Base-by-base conservation (phyloP, 2,113 vertebrate species). In the Corythornis madagascariensis region DNA sequence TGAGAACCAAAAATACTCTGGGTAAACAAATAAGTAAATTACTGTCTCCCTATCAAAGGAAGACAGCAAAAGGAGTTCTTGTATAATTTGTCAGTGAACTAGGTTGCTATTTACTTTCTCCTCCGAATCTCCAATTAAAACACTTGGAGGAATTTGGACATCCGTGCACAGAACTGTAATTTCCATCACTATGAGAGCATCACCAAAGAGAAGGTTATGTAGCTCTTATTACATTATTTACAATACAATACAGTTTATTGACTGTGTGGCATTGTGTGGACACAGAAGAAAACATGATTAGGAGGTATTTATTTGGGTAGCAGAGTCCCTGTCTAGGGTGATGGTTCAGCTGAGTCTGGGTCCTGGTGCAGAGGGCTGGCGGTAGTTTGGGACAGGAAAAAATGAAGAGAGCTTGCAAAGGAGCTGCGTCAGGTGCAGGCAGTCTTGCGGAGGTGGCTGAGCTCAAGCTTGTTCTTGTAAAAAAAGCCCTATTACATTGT, bases 371-470 rank as follows among this genome's bases (percentile, higher is more conserved):
- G 69, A n/a, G 20, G 5, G 9, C 26, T 66, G 48, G 47, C 2
- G 3, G 26, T 26, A 35, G 10, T 6, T 21, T 45, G 43, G 28
- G 31, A n/a, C 3, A 15, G 16, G 35, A 22, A 52, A 28, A 22
- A 55, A 21, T 16, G 13, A 24, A 35, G n/a, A 66, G 3, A 0
- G 0, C 25, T 29, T n/a, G 2, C 12, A 20, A 31, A 61, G 8
- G 4, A 4, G 12, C 28, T 82, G 29, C 10, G 38, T 26, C 26
- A 13, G 8, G 13, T 43, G 40, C 24, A 20, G 43, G 13, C 45
- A 81, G 21, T 10, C 26, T 43, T 15, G 6, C 11, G 79, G 67
- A 28, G 8, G 6, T 7, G 7, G 11, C 16, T 60, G 35, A n/a
- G 6, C 31, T 71, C 85, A 50, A 29, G 21, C 4, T 5, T 64